Evolutionary conservation across 2,797 vertebrate species (phyloP).

Genomic region (Trachurus trachurus): DNA sequence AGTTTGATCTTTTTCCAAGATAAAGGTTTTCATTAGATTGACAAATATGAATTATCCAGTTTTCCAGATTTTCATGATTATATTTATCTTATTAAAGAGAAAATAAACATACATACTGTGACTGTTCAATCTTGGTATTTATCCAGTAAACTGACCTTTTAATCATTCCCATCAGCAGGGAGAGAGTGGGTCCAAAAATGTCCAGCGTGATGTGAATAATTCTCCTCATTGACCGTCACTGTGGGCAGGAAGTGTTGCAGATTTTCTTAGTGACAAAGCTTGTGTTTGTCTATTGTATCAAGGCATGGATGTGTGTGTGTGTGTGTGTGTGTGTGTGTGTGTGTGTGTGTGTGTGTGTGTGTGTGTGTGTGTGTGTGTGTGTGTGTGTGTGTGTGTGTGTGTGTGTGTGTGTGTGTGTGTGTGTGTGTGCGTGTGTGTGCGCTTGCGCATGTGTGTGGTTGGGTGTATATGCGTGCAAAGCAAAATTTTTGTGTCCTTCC

Average conservation of each 20-base stretch:
- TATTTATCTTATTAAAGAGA: constrained; percentile 1
- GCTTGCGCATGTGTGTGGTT: neutral
- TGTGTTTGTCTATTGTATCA: constrained; percentile 60
- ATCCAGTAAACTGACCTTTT: constrained; percentile 55
- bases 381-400: no score
- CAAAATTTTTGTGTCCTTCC: constrained; percentile 23
- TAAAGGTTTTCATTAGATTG: neutral
- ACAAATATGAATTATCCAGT: neutral
- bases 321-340: constrained; percentile 28
- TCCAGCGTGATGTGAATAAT: constrained; percentile 60
- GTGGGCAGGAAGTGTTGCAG: constrained; percentile 61
- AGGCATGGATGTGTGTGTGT: constrained; percentile 46
- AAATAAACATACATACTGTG: neutral
- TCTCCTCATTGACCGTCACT: constrained; percentile 49
- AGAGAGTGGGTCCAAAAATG: constrained; percentile 66
- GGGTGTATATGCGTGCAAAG: neutral
- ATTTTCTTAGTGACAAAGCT: constrained; percentile 67
- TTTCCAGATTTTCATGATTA: neutral
- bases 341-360: constrained; percentile 9
- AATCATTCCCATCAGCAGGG: constrained; percentile 15
- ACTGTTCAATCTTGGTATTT: constrained; percentile 19
- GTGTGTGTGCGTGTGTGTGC: constrained; percentile 52
- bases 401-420: constrained; percentile 43
- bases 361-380: no score
- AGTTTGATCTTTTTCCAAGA: neutral